Conservation (phyloP, 2,888 invertebrate species). For the Sympetrum striolatum region DNA sequence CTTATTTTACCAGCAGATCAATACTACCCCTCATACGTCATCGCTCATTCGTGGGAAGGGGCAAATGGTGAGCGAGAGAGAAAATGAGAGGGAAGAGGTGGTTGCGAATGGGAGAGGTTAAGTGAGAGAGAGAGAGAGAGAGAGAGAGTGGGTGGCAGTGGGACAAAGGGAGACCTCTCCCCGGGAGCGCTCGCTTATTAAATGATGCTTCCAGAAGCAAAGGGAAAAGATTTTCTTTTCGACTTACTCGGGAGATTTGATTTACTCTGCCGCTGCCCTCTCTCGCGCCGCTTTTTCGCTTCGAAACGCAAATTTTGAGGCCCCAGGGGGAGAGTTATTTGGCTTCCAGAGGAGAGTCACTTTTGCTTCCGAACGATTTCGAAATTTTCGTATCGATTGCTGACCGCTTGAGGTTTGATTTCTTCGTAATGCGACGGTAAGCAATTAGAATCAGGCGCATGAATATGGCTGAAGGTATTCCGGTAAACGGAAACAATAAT, state of each 20-base stretch:
- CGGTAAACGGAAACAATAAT: no score
- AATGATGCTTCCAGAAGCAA: conserved; percentile 36
- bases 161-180: conserved; percentile 16
- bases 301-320: no score
- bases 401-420: no score
- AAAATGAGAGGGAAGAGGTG: background rate
- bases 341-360: no score
- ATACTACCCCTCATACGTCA: conserved; percentile 45
- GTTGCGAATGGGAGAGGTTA: background rate
- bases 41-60: conserved; percentile 44
- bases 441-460: no score
- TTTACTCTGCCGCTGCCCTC: background rate
- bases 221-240: conserved; percentile 31
- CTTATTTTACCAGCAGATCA: conserved; percentile 46
- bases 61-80: conserved; percentile 16
- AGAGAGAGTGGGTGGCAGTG: background rate
- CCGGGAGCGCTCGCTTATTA: conserved; percentile 34
- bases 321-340: no score
- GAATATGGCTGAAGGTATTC: no score
- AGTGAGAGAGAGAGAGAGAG: background rate
- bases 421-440: no score
- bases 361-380: no score
- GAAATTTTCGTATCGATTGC: no score
- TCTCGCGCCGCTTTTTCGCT: no score
- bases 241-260: background rate